Evolutionary conservation across 1,140 invertebrate genomes (phyloP), one percentile per base, ranked within the genome.

Genomic region (Bemisia tabaci): DNA sequence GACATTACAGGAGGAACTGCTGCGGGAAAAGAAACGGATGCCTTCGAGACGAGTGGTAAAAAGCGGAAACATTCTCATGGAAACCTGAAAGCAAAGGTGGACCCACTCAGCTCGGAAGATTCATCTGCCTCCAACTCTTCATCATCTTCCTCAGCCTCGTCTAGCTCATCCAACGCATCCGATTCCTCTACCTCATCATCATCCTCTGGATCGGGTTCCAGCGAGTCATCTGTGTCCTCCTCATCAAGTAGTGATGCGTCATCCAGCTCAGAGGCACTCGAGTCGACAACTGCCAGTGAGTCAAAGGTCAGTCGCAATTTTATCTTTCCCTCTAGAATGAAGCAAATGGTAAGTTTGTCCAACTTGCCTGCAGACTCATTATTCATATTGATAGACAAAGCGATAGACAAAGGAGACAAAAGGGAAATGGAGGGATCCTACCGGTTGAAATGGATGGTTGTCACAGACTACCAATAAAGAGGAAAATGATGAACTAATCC

Each of bases 111-210:
- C 17, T 48, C 65, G 25, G 59, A 58, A 33, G 26, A 48, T 58
- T 67, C 66, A 22, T 63, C 61, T 22, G 24, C 58, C 48, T 63
- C 66, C 22, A 58, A 63, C 17, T 67, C 66, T 23, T 63, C 66
- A 59, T 62, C 24, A 68, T 48, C 33, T 9, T 48, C 33, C 5
- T 48, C 33, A 48, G 33, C 5, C 5, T 48, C 33, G 17, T 48
- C 33, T 48, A 17, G 17, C 17, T 48, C 33, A 48, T 48, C 33
- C 5, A 17, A 48, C 5, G 5, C 33, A 48, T 48, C 33, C 5
- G 33, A 17, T 9, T 48, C 33, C 17, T 48, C 33, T 48, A 48
- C 33, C 5, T 48, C 33, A 5, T 48, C 33, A 5, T 48, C 33
- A 48, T 48, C 33, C 5, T 48, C 33, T 9, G 33, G 64, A 62